Conservation (phyloP, 2,113 vertebrate genomes). For the Melanocharis versteri region DNA sequence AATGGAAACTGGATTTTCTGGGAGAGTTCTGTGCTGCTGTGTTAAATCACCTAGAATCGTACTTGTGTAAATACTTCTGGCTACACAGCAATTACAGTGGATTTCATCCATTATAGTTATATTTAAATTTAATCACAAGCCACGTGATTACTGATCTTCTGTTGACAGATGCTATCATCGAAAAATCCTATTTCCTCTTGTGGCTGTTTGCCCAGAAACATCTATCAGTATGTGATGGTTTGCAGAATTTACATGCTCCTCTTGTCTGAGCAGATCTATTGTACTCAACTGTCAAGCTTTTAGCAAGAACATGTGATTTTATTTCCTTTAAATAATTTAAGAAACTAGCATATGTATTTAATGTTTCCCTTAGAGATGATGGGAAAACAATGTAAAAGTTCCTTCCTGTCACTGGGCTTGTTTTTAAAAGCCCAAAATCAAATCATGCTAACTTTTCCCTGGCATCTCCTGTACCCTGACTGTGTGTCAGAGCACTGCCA, state of each 20-base stretch:
- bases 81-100: neutral
- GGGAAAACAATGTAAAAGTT: neutral
- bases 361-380: neutral
- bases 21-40: neutral
- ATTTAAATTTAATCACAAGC: conserved; percentile 43
- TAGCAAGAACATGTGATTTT: conserved; percentile 12
- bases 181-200: conserved; percentile 49
- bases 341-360: neutral
- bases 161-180: conserved; percentile 27
- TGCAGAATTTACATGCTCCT: conserved; percentile 1
- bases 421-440: neutral
- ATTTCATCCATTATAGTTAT: conserved; percentile 15
- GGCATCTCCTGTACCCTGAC: neutral
- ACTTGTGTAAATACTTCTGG: neutral
- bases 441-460: neutral
- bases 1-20: neutral
- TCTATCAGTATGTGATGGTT: conserved; percentile 6
- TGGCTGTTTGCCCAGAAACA: conserved; percentile 55
- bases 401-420: neutral
- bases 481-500: neutral
- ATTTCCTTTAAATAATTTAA: conserved; percentile 47
- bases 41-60: neutral
- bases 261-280: neutral
- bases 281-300: conserved; percentile 13
- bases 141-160: neutral